Percentiles rank a stretch among this genome's conserved stretches.
Evolutionary conservation across 2,113 vertebrate species (phyloP).

Genomic region (Bubo scandiacus): DNA sequence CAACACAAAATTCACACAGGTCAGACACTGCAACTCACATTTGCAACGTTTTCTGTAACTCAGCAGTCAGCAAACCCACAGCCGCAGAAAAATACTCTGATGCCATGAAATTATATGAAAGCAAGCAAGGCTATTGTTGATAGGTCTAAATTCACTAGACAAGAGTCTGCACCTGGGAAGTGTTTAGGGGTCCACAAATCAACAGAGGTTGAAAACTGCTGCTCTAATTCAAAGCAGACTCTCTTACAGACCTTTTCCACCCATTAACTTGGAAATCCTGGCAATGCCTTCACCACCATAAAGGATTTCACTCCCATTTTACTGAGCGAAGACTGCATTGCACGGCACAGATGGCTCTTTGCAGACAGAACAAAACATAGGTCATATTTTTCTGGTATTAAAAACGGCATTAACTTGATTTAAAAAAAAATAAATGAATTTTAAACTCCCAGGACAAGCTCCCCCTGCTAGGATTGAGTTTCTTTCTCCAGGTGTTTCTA

Average conservation of each 20-base stretch:
- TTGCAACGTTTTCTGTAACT: not conserved
- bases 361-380: not conserved
- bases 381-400: not conserved
- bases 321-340: not conserved
- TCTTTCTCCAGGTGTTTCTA: not conserved
- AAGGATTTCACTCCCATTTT: not conserved
- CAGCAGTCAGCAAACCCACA: not conserved
- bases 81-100: not conserved
- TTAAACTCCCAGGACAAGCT: not conserved
- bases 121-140: not conserved
- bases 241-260: conserved; percentile 8
- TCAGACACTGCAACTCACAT: not conserved
- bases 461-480: not conserved
- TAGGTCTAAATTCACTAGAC: not conserved
- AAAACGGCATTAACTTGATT: not conserved
- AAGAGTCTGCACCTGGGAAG: conserved; percentile 9
- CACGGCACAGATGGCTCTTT: not conserved
- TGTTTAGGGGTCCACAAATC: not conserved
- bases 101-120: not conserved
- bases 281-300: not conserved
- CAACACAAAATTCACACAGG: not conserved
- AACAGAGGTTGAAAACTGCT: not conserved
- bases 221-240: conserved; percentile 36
- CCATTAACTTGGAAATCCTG: conserved; percentile 14
- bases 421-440: too few relatives aligned